Evolutionary conservation across 2,113 vertebrate species (phyloP), one percentile per base, ranked within the genome.

Genomic region (Heterocephalus glaber): DNA sequence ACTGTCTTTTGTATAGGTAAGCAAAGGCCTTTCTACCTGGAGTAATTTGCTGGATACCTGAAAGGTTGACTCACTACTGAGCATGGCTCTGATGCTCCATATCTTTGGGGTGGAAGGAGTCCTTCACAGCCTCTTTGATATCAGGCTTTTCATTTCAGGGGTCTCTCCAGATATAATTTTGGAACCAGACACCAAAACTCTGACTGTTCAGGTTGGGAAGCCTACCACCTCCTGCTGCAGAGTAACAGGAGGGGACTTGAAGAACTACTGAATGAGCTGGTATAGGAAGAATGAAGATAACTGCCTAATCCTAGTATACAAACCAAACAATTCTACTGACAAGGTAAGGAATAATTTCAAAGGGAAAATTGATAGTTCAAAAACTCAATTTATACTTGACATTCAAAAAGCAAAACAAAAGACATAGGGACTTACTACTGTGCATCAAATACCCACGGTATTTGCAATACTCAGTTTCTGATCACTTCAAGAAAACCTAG

Each of bases 231-330:
- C 97, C 54, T 9, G 0, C n/a, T 97, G 97, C 61, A 96, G 3
- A 0, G 0, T 97, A 72, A 92, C 41, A 16, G 92, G 93, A 93
- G 93, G 86, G 1, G 38, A 96, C 60, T 26, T 93, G 66, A 94
- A 93, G 22, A 93, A 63, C 44, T 77, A 95, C 38, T 84, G 76
- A 24, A 89, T 95, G 93, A 97, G 83, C 87, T 97, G 95, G 94
- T 97, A 94, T 54, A 96, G 96, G 84, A 97, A 96, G 60, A 96
- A 65, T 89, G 87, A 94, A 96, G 44, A 94, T 38, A 94, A 96
- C 0, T 56, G 87, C 22, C 80, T 97, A 41, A 38, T 33, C 90
- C 93, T 94, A 65, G 41, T 96, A 9, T 96, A 89, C 56, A 96
- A 44, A 76, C 44, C 3, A 60, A 94, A 79, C n/a, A 93, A 35